Percentiles rank a stretch among this genome's conserved stretches.
phyloP scores from a whole-genome alignment of 2,113 vertebrate species.

The Pygoscelis antarcticus region DNA sequence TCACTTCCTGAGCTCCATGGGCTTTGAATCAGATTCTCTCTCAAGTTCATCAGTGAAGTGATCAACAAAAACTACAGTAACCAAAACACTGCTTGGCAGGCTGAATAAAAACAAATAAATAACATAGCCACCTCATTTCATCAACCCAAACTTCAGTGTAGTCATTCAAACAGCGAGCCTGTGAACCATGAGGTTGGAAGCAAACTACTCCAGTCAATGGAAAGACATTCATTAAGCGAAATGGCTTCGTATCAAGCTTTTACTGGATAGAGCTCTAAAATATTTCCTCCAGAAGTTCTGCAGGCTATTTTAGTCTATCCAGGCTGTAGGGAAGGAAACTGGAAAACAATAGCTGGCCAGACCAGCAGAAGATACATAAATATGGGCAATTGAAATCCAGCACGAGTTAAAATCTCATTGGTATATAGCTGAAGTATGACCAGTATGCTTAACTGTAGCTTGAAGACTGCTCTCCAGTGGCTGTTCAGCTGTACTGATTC shows the following conservation, averaged over 20 bases:
- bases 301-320: constrained; percentile 7
- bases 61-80: neutral
- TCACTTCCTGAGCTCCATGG: neutral
- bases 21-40: neutral
- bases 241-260: constrained; percentile 29
- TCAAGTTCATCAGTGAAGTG: neutral
- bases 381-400: neutral
- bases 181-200: neutral
- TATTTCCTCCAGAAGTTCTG: constrained; percentile 30
- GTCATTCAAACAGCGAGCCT: neutral
- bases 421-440: neutral
- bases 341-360: constrained; percentile 26
- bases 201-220: neutral
- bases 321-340: constrained; percentile 14
- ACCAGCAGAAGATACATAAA: constrained; percentile 3
- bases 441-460: neutral
- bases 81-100: neutral
- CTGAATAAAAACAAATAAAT: neutral
- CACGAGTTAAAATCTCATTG: neutral
- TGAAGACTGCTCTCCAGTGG: constrained; percentile 28
- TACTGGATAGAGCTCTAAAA: constrained; percentile 25
- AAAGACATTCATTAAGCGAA: constrained; percentile 26
- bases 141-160: neutral
- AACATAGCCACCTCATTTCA: neutral
- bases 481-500: neutral